Evolutionary conservation across 2,888 invertebrate genomes (phyloP).

Genomic region (Amiota mariae): DNA sequence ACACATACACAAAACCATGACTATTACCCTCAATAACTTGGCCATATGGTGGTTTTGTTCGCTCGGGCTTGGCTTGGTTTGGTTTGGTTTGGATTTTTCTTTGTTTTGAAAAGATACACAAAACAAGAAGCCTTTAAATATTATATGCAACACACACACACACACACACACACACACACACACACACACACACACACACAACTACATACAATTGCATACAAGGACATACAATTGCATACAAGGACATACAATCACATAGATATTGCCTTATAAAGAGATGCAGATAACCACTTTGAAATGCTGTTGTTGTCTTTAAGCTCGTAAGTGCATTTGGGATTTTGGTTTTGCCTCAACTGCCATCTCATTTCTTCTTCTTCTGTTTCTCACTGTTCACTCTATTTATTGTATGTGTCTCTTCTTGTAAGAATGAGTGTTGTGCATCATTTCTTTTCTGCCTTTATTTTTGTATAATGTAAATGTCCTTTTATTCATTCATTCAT

Average conservation of each 20-base stretch:
- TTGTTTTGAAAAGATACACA: conserved; percentile 31
- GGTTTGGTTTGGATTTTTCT: conserved; percentile 37
- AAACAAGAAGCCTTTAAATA: conserved; percentile 48
- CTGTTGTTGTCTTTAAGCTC: conserved; percentile 38
- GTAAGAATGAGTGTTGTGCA: too few relatives aligned
- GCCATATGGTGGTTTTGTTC: conserved; percentile 25
- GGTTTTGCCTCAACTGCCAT: conserved; percentile 17
- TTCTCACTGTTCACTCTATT: too few relatives aligned
- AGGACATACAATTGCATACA: not conserved
- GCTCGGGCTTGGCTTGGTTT: conserved; percentile 24
- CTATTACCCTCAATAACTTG: conserved; percentile 25
- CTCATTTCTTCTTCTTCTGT: too few relatives aligned
- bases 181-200: too few relatives aligned
- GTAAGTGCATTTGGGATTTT: conserved; percentile 59
- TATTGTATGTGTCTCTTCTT: too few relatives aligned
- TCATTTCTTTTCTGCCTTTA: not conserved
- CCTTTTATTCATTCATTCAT: too few relatives aligned
- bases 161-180: too few relatives aligned
- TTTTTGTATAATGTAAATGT: too few relatives aligned
- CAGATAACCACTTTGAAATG: not conserved
- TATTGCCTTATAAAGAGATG: not conserved
- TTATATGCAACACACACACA: conserved; percentile 43
- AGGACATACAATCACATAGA: not conserved
- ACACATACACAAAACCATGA: conserved; percentile 2
- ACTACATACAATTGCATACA: not conserved